phyloP scores from a whole-genome alignment of 2,888 invertebrate genomes.

The Melanostoma scalare region DNA sequence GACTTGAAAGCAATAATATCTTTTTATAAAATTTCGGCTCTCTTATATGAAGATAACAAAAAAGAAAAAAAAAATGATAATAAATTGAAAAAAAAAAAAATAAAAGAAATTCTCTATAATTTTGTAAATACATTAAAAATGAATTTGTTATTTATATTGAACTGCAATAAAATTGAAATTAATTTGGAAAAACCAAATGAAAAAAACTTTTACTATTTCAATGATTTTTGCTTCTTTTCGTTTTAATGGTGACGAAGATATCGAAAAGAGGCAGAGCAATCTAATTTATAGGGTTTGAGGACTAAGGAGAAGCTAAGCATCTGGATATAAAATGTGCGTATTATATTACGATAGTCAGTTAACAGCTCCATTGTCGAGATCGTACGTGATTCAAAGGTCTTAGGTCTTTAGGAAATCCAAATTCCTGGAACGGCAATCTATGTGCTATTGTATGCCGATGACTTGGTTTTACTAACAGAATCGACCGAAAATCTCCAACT shows the following conservation, averaged over 20 bases:
- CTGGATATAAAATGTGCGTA: too few relatives aligned
- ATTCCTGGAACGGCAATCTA: too few relatives aligned
- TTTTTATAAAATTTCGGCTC: conserved; percentile 28
- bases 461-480: too few relatives aligned
- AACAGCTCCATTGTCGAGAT: too few relatives aligned
- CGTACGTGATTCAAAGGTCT: too few relatives aligned
- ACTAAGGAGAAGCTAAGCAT: too few relatives aligned
- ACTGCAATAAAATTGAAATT: conserved; percentile 59
- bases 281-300: too few relatives aligned
- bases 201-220: neutral
- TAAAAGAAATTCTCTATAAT: conserved; percentile 50
- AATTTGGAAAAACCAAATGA: conserved; percentile 40
- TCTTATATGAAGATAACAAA: conserved; percentile 51
- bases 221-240: conserved; percentile 3
- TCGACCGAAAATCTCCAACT: too few relatives aligned
- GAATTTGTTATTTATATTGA: conserved; percentile 56
- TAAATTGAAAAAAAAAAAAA: conserved; percentile 69
- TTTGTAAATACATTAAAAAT: conserved; percentile 56
- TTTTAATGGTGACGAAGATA: neutral
- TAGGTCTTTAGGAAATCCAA: too few relatives aligned
- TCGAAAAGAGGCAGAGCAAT: too few relatives aligned
- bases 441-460: too few relatives aligned
- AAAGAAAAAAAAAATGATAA: conserved; percentile 25
- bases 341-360: too few relatives aligned
- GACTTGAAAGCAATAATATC: conserved; percentile 46